These are phyloP conservation scores for Andrena dorsata DNA, from an alignment of 2,888 invertebrate species.

Conservation along the genomic window DNA sequence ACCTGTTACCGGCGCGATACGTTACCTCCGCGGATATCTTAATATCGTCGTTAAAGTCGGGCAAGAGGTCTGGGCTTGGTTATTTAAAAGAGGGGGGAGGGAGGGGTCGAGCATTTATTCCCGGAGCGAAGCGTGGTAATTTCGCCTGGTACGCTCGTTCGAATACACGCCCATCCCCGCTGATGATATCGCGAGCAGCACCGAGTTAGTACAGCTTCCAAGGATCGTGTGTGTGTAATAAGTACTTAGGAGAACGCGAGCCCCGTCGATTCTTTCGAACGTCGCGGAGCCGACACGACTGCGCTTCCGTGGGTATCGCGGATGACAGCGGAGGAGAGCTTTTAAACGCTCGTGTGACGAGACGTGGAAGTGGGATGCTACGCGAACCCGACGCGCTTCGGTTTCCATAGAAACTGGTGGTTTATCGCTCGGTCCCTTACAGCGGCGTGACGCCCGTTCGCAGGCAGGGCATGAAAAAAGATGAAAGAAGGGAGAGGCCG, in stretches of 20 bases:
- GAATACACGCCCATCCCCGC: constrained; percentile 51
- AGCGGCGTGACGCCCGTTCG: not conserved
- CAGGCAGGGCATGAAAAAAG: not conserved
- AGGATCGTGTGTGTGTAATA: too few species aligned
- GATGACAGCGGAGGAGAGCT: constrained; percentile 4
- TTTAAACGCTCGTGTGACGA: constrained; percentile 5
- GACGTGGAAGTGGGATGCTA: not conserved
- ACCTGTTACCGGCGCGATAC: constrained; percentile 66
- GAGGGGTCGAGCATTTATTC: constrained; percentile 14
- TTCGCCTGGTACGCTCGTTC: constrained; percentile 18
- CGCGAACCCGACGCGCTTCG: constrained; percentile 9
- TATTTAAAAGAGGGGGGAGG: constrained; percentile 10
- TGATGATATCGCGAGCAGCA: constrained; percentile 11
- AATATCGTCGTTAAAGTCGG: constrained; percentile 25
- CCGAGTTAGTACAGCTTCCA: too few species aligned
- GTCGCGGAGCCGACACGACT: not conserved
- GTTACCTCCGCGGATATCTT: constrained; percentile 41
- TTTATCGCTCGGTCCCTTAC: constrained; percentile 24
- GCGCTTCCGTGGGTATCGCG: not conserved
- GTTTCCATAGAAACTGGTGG: constrained; percentile 23
- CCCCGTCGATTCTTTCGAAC: not conserved
- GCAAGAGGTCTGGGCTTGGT: constrained; percentile 7
- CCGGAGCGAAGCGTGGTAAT: constrained; percentile 19
- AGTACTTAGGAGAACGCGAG: not conserved
- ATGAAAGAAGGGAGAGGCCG: not conserved